Conservation (phyloP, 1,140 invertebrate species). For the Drosophila kohkoa region DNA sequence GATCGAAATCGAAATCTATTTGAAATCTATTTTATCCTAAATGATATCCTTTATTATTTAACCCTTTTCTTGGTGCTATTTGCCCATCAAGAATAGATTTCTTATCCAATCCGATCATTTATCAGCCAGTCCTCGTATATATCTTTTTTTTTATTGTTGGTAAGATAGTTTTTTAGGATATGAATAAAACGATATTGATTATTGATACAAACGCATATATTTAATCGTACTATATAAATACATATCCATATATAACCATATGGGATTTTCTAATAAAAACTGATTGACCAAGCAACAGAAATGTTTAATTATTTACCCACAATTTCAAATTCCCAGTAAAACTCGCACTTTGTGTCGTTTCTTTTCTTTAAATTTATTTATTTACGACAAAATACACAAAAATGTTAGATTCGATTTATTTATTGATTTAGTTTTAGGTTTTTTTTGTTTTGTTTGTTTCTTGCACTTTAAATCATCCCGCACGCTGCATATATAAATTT, state of each 20-base stretch:
- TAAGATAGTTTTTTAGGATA: constrained; percentile 32
- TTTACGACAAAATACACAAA: constrained; percentile 83
- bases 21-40: too few relatives aligned
- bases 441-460: constrained; percentile 2
- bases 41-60: too few relatives aligned
- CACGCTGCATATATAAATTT: constrained; percentile 53
- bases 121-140: too few relatives aligned
- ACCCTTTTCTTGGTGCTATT: too few relatives aligned
- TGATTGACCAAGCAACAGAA: constrained; percentile 35
- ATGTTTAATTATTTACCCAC: not conserved
- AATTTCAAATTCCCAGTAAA: not conserved
- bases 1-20: too few relatives aligned
- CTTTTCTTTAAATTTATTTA: constrained; percentile 70
- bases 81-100: too few relatives aligned
- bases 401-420: constrained; percentile 76
- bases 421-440: constrained; percentile 58
- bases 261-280: constrained; percentile 62
- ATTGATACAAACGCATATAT: constrained; percentile 8
- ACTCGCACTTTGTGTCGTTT: not conserved
- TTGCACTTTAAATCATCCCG: constrained; percentile 48
- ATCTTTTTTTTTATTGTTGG: constrained; percentile 45
- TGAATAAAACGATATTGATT: constrained; percentile 25
- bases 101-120: too few relatives aligned
- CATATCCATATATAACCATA: constrained; percentile 22
- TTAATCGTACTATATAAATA: constrained; percentile 25